Evolutionary conservation across 1,140 invertebrate species (phyloP).

Genomic region (Aradophagus sp.): DNA sequence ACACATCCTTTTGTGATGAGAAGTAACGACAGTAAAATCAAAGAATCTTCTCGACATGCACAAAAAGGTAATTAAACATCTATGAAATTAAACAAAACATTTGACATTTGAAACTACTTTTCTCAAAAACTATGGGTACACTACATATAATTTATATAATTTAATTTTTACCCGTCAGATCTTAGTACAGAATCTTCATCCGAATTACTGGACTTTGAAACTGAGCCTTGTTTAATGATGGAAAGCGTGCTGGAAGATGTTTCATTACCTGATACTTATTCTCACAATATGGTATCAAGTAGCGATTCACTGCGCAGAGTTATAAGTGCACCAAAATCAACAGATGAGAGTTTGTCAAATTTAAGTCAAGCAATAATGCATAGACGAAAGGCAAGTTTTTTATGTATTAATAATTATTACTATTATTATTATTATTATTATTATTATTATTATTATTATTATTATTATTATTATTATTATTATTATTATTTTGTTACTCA

Average conservation of each 20-base stretch:
- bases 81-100: too few species aligned
- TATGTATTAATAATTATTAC: slow-evolving; percentile 4
- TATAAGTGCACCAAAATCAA: slow-evolving; percentile 68
- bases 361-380: slow-evolving; percentile 71
- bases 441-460: too few species aligned
- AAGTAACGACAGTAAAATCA: slow-evolving; percentile 62
- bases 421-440: too few species aligned
- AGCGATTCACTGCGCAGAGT: slow-evolving; percentile 71
- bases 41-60: slow-evolving; percentile 62
- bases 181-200: slow-evolving; percentile 76
- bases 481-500: too few species aligned
- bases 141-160: neutral
- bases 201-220: slow-evolving; percentile 84
- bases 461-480: too few species aligned
- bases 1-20: slow-evolving; percentile 73
- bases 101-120: too few species aligned
- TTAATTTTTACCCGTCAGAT: slow-evolving; percentile 61
- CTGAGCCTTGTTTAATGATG: slow-evolving; percentile 86
- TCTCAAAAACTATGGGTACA: too few species aligned
- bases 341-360: slow-evolving; percentile 68
- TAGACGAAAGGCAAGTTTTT: slow-evolving; percentile 63
- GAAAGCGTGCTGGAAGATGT: slow-evolving; percentile 83
- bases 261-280: slow-evolving; percentile 79
- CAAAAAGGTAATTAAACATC: slow-evolving; percentile 71
- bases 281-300: slow-evolving; percentile 82